A percentile compares a stretch with the other conserved stretches of the same genome.
Conservation (phyloP, 2,888 invertebrate species). For the Drosophila mimetica region DNA sequence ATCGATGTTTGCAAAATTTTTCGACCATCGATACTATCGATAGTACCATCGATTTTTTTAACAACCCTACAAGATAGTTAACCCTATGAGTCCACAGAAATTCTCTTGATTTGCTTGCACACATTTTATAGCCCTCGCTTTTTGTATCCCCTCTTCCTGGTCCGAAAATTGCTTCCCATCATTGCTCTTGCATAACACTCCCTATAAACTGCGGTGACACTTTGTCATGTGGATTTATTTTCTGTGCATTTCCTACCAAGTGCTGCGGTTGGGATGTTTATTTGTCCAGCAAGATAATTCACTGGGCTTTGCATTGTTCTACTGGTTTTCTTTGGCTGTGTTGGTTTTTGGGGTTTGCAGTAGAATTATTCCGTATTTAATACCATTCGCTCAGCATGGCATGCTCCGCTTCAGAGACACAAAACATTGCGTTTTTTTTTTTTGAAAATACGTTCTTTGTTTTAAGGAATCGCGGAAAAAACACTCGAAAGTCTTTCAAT, state of each 20-base stretch:
- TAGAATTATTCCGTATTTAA: slow-evolving; percentile 50
- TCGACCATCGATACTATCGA: no score
- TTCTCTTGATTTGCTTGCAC: no score
- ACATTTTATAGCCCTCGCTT: neutral
- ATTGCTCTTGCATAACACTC: slow-evolving; percentile 25
- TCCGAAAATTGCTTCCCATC: neutral
- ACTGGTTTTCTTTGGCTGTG: neutral
- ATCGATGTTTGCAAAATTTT: no score
- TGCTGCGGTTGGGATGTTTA: slow-evolving; percentile 23
- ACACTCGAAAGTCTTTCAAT: slow-evolving; percentile 5
- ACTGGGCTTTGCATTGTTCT: slow-evolving; percentile 16
- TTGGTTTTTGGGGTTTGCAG: slow-evolving; percentile 7
- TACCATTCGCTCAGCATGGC: slow-evolving; percentile 72
- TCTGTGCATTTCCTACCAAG: slow-evolving; percentile 34
- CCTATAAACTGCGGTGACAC: slow-evolving; percentile 29
- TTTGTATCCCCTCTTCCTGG: slow-evolving; percentile 2
- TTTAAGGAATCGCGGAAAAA: neutral
- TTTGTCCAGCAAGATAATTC: slow-evolving; percentile 14
- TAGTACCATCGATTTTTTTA: no score
- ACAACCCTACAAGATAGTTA: no score
- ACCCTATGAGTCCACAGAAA: no score
- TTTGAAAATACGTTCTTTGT: neutral
- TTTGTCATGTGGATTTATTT: slow-evolving; percentile 39
- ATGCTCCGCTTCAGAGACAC: slow-evolving; percentile 70
- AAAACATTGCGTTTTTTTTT: slow-evolving; percentile 52